Conservation (phyloP, 2,797 vertebrate genomes). For the Phrynocephalus vlangalii region DNA sequence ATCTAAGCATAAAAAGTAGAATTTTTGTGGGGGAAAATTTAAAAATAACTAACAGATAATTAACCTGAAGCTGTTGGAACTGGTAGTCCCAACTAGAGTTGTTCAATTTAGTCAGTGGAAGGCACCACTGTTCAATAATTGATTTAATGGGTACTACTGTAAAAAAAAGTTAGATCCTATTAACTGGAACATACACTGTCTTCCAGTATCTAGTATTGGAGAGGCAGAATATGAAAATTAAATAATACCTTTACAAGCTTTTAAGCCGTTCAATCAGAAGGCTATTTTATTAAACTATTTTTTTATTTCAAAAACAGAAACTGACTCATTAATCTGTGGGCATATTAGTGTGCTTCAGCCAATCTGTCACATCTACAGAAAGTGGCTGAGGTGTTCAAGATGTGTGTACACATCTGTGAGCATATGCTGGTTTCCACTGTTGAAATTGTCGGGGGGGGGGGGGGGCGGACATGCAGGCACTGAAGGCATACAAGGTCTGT, state of each 20-base stretch:
- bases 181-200: too few species aligned
- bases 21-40: too few species aligned
- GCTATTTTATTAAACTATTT: background rate
- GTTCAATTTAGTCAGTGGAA: too few species aligned
- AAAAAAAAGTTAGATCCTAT: too few species aligned
- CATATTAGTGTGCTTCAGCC: background rate
- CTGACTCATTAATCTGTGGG: background rate
- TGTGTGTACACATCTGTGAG: background rate
- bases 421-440: background rate
- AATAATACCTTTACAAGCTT: background rate
- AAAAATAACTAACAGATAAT: too few species aligned
- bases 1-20: too few species aligned
- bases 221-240: too few species aligned
- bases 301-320: background rate
- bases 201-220: too few species aligned
- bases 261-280: background rate
- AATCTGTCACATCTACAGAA: background rate
- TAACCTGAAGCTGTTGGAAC: too few species aligned
- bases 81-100: too few species aligned
- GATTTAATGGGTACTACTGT: too few species aligned
- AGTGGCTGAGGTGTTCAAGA: background rate
- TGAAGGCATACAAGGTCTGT: background rate
- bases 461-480: background rate
- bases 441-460: background rate
- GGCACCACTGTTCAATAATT: too few species aligned